Percentiles rank a stretch among this genome's conserved stretches.
Conservation (phyloP, 2,888 invertebrate genomes). For the Gandaritis pyraliata region DNA sequence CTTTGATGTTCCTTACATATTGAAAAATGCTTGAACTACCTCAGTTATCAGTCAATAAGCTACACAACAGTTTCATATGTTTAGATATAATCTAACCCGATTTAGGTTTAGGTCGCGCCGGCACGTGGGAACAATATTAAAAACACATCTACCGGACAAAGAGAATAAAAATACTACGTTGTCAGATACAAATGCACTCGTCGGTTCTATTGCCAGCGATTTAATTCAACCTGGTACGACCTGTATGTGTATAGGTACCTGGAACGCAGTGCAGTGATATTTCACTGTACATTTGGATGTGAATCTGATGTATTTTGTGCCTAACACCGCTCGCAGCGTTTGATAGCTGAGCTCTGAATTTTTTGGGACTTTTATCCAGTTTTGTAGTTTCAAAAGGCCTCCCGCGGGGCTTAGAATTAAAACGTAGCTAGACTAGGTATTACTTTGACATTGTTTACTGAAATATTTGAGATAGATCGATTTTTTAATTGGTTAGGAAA, state of each 20-base stretch:
- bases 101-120: no score
- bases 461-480: no score
- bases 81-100: no score
- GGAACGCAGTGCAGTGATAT: conserved; percentile 9
- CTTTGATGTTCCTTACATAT: no score
- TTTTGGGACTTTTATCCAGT: conserved; percentile 23
- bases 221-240: neutral
- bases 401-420: conserved; percentile 16
- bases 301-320: conserved; percentile 25
- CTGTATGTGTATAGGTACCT: neutral
- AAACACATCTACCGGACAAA: neutral
- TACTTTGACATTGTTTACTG: conserved; percentile 12
- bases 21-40: no score
- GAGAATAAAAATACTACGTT: conserved; percentile 2
- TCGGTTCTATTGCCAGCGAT: neutral
- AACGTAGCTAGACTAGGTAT: conserved; percentile 11
- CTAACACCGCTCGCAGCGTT: conserved; percentile 18
- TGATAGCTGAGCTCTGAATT: conserved; percentile 23
- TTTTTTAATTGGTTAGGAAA: no score
- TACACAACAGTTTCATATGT: no score
- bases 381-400: conserved; percentile 19
- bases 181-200: neutral
- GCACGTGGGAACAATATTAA: no score
- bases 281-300: conserved; percentile 19
- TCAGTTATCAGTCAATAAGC: no score